Conservation (phyloP, 2,113 vertebrate species). For the Coracopsis vasa region DNA sequence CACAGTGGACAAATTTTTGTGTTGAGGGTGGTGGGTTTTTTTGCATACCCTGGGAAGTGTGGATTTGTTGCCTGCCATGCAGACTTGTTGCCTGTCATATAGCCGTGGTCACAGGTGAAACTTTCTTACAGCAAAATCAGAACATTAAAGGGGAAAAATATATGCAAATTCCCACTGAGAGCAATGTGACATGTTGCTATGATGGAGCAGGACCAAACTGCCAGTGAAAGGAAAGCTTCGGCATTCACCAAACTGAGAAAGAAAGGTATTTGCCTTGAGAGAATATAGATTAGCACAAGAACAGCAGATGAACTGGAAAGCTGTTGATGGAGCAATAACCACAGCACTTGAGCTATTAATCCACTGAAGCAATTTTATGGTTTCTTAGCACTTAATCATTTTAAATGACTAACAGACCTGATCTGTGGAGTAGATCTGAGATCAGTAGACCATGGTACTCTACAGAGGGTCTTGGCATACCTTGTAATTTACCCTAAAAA, state of each 20-base stretch:
- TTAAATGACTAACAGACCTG: slow-evolving; percentile 12
- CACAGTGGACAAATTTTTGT: neutral
- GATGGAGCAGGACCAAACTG: neutral
- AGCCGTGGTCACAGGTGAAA: neutral
- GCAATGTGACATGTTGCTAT: accelerated
- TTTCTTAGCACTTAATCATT: slow-evolving; percentile 12
- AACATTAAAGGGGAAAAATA: neutral
- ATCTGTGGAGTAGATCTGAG: neutral
- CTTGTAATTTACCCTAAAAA: neutral
- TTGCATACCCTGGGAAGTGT: neutral
- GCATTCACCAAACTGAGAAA: neutral
- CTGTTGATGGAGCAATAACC: neutral
- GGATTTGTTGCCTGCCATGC: neutral
- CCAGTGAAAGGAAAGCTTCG: neutral
- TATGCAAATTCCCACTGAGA: neutral
- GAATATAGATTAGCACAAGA: neutral
- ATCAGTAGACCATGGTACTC: neutral
- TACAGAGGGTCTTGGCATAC: neutral
- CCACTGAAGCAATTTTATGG: neutral
- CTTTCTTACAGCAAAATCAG: neutral
- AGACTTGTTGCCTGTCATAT: neutral
- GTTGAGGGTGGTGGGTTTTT: accelerated
- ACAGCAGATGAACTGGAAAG: neutral
- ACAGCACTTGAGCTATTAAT: neutral
- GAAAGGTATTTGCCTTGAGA: neutral